A percentile compares a stretch with the other conserved stretches of the same genome.
Conservation (phyloP, 2,888 invertebrate species). For the Phorcus lineatus region DNA sequence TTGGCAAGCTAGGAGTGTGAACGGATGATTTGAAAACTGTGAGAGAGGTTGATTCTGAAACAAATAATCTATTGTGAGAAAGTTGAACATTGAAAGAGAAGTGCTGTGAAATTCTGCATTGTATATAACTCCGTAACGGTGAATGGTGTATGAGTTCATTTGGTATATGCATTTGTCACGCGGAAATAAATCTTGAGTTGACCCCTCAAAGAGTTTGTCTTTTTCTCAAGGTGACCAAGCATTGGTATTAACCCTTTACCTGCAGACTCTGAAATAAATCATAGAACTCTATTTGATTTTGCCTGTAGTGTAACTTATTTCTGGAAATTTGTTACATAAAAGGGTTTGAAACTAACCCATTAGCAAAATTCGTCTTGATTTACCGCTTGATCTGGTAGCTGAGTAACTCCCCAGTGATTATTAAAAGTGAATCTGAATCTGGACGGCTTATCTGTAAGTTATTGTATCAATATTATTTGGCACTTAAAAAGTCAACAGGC, state of each 20-base stretch:
- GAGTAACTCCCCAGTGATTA: too few species aligned
- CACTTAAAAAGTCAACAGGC: too few species aligned
- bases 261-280: background rate
- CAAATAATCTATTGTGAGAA: conserved; percentile 20
- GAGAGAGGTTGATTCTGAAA: conserved; percentile 11
- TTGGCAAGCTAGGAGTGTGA: conserved; percentile 31
- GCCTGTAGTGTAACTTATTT: too few species aligned
- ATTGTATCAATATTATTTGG: too few species aligned
- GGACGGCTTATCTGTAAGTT: too few species aligned
- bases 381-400: too few species aligned
- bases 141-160: conserved; percentile 33
- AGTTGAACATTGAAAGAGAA: conserved; percentile 27
- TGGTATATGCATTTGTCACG: conserved; percentile 32
- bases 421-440: too few species aligned
- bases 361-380: too few species aligned
- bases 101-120: conserved; percentile 36
- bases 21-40: conserved; percentile 17
- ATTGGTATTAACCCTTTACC: background rate
- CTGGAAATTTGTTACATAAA: too few species aligned
- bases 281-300: too few species aligned
- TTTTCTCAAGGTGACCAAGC: background rate
- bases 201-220: background rate
- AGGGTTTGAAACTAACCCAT: too few species aligned
- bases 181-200: conserved; percentile 31
- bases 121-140: conserved; percentile 28